Conservation (phyloP, 2,113 vertebrate genomes). For the Platichthys flesus region DNA sequence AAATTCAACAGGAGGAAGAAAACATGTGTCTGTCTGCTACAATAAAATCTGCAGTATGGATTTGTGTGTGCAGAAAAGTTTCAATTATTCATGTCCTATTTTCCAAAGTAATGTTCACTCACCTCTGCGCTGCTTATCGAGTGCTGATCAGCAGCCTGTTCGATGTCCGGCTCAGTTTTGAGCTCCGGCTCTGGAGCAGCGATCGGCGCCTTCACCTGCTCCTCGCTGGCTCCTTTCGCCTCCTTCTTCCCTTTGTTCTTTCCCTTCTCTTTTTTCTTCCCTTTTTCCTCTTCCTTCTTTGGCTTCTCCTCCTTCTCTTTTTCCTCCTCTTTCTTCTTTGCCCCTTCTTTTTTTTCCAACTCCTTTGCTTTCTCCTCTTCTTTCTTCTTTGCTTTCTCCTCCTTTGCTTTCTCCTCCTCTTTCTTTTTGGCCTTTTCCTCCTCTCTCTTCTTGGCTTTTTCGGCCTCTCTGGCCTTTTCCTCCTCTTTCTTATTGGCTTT, state of each 20-base stretch:
- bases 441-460: conserved; percentile 33
- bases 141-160: conserved; percentile 87
- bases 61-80: not conserved
- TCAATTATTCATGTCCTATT: not conserved
- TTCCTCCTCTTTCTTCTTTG: conserved; percentile 80
- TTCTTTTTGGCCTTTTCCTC: conserved; percentile 21
- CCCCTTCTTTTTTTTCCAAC: conserved; percentile 20
- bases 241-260: conserved; percentile 53
- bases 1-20: conserved; percentile 32
- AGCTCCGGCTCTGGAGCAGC: conserved; percentile 94
- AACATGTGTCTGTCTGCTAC: conserved; percentile 24
- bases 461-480: conserved; percentile 41
- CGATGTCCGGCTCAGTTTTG: conserved; percentile 85
- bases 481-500: conserved; percentile 56
- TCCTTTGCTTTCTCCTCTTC: conserved; percentile 39
- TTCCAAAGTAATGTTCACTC: conserved; percentile 41
- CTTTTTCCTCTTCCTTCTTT: conserved; percentile 39
- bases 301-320: conserved; percentile 48
- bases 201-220: conserved; percentile 89
- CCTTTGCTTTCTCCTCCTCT: conserved; percentile 76
- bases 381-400: conserved; percentile 35
- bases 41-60: conserved; percentile 17
- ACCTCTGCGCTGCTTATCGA: conserved; percentile 93
- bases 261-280: conserved; percentile 18
- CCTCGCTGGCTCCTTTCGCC: conserved; percentile 39